Evolutionary conservation across 2,797 vertebrate species (phyloP).

Genomic region (Lagothrix lagotricha): DNA sequence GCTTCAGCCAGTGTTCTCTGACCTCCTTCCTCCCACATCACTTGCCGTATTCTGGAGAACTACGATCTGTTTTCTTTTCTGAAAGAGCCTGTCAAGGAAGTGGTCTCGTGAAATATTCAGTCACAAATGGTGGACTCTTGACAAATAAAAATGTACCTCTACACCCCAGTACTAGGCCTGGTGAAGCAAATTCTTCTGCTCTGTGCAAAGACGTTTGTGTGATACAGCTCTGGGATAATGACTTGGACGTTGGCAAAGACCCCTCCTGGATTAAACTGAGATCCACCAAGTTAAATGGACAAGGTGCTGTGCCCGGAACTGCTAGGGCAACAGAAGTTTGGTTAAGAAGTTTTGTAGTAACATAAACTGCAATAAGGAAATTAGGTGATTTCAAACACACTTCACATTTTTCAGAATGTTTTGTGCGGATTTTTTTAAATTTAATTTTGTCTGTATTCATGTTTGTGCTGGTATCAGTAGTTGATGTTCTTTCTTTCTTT

Average conservation of each 20-base stretch:
- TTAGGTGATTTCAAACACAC: neutral
- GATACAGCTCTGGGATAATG: neutral
- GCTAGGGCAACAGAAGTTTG: neutral
- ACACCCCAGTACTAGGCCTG: neutral
- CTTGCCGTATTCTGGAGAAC: conserved; percentile 59
- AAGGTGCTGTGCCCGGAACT: neutral
- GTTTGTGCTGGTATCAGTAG: neutral
- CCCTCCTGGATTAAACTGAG: neutral
- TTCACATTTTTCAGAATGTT: neutral
- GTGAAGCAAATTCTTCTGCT: neutral
- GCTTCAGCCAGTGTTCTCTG: neutral
- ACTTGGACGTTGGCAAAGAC: neutral
- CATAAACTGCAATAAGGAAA: neutral
- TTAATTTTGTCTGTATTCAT: neutral
- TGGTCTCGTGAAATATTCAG: conserved; percentile 77
- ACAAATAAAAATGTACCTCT: conserved; percentile 63
- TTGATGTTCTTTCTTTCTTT: neutral
- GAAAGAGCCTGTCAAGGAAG: conserved; percentile 78
- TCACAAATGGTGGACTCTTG: conserved; percentile 65
- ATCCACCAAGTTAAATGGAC: no score
- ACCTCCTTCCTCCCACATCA: conserved; percentile 41
- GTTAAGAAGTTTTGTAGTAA: neutral
- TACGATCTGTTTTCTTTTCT: conserved; percentile 80
- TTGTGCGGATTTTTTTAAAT: neutral
- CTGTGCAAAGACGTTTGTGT: neutral